Evolutionary conservation across 2,113 vertebrate species (phyloP).

Genomic region (Natator depressus): DNA sequence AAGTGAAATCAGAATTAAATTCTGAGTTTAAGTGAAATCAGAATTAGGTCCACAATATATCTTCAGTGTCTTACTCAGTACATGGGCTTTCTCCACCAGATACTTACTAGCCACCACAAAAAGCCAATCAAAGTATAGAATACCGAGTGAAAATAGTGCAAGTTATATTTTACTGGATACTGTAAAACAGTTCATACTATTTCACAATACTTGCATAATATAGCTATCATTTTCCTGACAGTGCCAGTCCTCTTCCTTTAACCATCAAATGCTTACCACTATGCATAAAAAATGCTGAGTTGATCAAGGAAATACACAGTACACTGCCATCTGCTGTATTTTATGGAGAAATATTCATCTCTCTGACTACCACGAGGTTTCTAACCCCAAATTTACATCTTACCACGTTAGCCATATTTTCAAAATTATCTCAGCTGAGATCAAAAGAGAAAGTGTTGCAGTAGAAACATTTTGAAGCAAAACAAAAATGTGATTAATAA

Average conservation of each 20-base stretch:
- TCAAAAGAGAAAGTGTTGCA: neutral
- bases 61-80: neutral
- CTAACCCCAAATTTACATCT: neutral
- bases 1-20: neutral
- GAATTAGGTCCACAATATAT: accelerated
- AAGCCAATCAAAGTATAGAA: neutral
- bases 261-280: neutral
- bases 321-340: neutral
- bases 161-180: neutral
- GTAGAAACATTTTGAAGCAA: neutral
- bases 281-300: neutral
- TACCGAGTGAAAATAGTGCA: accelerated
- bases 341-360: neutral
- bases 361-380: neutral
- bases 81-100: neutral
- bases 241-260: neutral
- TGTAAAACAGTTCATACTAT: neutral
- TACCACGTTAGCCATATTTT: neutral
- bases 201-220: neutral
- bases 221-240: neutral
- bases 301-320: neutral
- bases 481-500: neutral
- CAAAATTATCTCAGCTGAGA: constrained; percentile 2
- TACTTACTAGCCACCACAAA: neutral
- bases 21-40: neutral